Conservation (phyloP, 2,888 invertebrate genomes). For the Ormyrus pomaceus region DNA sequence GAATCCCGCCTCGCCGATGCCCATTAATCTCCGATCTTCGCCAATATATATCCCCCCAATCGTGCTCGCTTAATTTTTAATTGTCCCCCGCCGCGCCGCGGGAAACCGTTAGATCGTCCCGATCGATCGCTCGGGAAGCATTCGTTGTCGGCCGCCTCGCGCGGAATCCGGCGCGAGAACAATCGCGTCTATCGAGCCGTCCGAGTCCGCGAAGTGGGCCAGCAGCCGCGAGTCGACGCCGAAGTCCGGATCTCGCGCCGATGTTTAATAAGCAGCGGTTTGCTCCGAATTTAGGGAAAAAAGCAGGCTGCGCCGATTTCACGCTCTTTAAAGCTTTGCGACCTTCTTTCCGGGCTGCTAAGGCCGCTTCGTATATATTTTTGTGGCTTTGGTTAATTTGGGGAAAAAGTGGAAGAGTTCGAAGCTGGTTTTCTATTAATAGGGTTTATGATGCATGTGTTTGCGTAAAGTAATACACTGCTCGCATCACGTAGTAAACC, state of each 20-base stretch:
- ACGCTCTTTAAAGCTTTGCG: too few species aligned
- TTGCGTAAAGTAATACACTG: too few species aligned
- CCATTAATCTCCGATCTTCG: too few species aligned
- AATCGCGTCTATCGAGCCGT: neutral
- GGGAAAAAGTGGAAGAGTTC: too few species aligned
- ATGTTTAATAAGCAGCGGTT: neutral
- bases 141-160: neutral
- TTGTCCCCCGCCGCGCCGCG: neutral
- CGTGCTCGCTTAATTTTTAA: neutral
- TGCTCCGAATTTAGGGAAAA: slow-evolving; percentile 56
- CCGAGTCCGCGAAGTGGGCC: slow-evolving; percentile 18
- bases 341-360: too few species aligned
- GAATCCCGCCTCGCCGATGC: too few species aligned
- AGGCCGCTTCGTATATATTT: too few species aligned
- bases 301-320: slow-evolving; percentile 25
- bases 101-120: neutral
- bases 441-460: too few species aligned
- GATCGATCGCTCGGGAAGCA: neutral
- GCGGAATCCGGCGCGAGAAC: neutral
- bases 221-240: slow-evolving; percentile 3
- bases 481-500: too few species aligned
- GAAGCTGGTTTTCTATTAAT: too few species aligned
- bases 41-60: too few species aligned
- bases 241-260: neutral
- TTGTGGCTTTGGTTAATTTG: too few species aligned